Evolutionary conservation across 2,888 invertebrate species (phyloP), one percentile per base, ranked within the genome.

Genomic region (Drosophila borealis): DNA sequence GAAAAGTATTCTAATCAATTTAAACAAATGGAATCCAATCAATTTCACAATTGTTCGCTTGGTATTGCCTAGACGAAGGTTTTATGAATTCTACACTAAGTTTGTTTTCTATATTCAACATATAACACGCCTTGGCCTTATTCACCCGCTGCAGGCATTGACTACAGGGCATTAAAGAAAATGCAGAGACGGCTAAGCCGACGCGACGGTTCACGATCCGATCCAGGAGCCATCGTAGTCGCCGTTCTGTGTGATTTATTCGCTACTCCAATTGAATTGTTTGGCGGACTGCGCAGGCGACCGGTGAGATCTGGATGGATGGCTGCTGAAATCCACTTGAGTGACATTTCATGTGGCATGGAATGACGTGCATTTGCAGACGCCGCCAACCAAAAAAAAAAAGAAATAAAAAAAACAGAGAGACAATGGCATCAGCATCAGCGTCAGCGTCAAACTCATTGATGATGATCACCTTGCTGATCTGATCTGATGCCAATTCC

Each of bases 241-340:
- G 45, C 72, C 80, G 53, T 49, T 74, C 80, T 78, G 79, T 83
- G 91, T 92, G 91, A 91, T 92, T 92, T 92, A 92, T 92, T 91
- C 91, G 91, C 91, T 91, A 91, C 90, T 91, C 89, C 90, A 90
- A 92, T 92, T 92, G 91, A 92, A 92, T 92, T 92, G 92, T 91
- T 92, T 91, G 89, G 90, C 90, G 87, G 86, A 79, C 49, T 53
- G 54, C 8, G 29, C 60, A 29, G 75, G 63, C 61, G 29, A 44
- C 21, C 57, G 21, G 33, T 57, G 53, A 66, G 54, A 64, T 72
- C 59, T 36, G 62, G 62, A 46, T 61, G 61, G 57, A 39, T 63
- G 42, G 53, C 41, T 46, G 69, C 33, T 69, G 85, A 44, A 34
- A 29, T 29, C 44, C 61, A 62, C 70, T 91, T 92, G 92, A 92